Evolutionary conservation across 2,888 invertebrate species (phyloP), one percentile per base, ranked within the genome.

Genomic region (Dicyrtomina minuta): DNA sequence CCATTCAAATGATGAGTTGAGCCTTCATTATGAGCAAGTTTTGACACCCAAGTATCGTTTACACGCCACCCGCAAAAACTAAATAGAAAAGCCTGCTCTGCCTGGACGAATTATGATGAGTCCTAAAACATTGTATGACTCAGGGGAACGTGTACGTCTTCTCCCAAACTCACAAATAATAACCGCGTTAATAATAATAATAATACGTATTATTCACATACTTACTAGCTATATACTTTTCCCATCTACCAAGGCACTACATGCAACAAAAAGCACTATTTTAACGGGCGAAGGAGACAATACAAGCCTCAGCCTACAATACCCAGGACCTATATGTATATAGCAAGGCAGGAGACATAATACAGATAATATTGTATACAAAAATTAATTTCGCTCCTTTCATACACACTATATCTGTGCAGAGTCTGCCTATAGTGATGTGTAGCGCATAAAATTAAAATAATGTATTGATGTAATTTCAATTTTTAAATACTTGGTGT

Each of bases 1-100:
- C 72, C 70, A 66, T 70, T 70, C 72, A 72, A 74, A 74, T 74
- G 74, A 74, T 74, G 74, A 74, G 74, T 71, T 72, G 74, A 72
- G 72, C 68, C 69, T 72, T 72, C 74, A 70, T 72, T 72, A 72
- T 33, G 61, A 69, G 53, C 72, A 66, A 69, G 55, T 61, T 68
- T 72, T 69, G 59, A 65, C 64, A 58, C 58, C 69, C 59, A 69
- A 64, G 59, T 59, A 62, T 69, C 56, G 56, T 62, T 64, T 69
- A 56, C 65, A 64, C 46, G 68, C 70, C 73, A 73, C 70, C 72
- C 68, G 69, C 73, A 73, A 73, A 72, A 72, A 72, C 72, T 66
- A 70, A 72, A 72, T 70, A 72, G 72, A 72, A 72, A 72, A 72
- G 64, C 27, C 49, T 72, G 49, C 53, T 41, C 55, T 20, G 24